Evolutionary conservation across 2,797 vertebrate species (phyloP), one percentile per base, ranked within the genome.

Genomic region (Sebastes diaconus): DNA sequence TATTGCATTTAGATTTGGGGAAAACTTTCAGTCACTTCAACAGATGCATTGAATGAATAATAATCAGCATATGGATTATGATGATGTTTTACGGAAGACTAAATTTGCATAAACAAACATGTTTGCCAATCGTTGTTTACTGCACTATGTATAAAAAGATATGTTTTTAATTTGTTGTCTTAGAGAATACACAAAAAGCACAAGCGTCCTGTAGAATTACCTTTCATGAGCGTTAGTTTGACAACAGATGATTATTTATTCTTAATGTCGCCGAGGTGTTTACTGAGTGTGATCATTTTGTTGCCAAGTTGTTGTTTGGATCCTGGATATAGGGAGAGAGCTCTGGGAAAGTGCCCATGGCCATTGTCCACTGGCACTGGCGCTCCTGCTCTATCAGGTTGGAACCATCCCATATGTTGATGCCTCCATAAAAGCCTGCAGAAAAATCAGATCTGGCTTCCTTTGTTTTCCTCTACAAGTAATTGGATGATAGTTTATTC

Each of bases 391-490:
- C 32, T 57, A 29, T 79, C 63, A 59, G 29, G 20, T 14, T 80
- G 55, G 75, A 88, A 69, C 13, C 50, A 30, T 67, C 36, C 52
- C 16, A 42, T 74, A 60, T 77, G 74, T 42, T 68, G 18, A 52
- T n/a, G 75, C 42, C 24, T 65, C 25, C 27, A 30, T 64, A 54
- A 79, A 73, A 58, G 52, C 71, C 29, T 39, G n/a, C 27, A 58
- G 50, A 68, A 68, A 73, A 77, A 83, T 75, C 52, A 1, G 36
- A 77, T 72, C 32, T 65, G 59, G 36, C 57, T 77, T 32, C 52
- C 3, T 69, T 78, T 82, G 12, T 69, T 89, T 75, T 18, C 24
- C 42, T 75, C 84, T 63, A 32, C 54, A 85, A 75, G 61, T 85
- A 75, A 85, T 80, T 75, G 24, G 32, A 82, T 50, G 25, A 42